Evolutionary conservation across 2,888 invertebrate genomes (phyloP).

Genomic region (Galerucella nymphaeae): DNA sequence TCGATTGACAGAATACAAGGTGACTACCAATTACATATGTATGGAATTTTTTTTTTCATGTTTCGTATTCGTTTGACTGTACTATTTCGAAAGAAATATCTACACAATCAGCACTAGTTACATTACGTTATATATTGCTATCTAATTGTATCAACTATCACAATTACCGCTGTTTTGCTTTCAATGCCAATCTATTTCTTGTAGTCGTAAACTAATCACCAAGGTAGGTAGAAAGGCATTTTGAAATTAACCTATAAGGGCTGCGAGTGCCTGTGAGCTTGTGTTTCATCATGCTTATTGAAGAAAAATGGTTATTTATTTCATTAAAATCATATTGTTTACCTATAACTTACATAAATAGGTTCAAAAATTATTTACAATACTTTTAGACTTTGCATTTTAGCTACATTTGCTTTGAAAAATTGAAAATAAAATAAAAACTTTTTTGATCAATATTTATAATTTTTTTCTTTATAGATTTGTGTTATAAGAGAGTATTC

Average conservation of each 20-base stretch:
- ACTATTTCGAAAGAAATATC: slow-evolving; percentile 38
- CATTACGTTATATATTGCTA: slow-evolving; percentile 56
- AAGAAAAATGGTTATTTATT: background rate
- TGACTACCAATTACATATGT: slow-evolving; percentile 33
- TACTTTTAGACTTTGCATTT: too few relatives aligned
- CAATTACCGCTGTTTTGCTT: slow-evolving; percentile 57
- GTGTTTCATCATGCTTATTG: background rate
- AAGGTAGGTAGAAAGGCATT: slow-evolving; percentile 37
- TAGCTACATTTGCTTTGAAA: too few relatives aligned
- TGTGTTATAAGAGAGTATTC: too few relatives aligned
- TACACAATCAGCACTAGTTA: slow-evolving; percentile 50
- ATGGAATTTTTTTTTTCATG: slow-evolving; percentile 22
- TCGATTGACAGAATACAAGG: slow-evolving; percentile 24
- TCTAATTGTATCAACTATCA: slow-evolving; percentile 62
- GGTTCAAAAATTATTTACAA: too few relatives aligned
- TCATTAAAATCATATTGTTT: too few relatives aligned
- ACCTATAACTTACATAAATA: too few relatives aligned
- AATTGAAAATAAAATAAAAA: too few relatives aligned
- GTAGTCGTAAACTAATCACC: slow-evolving; percentile 53
- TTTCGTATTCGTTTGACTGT: slow-evolving; percentile 28
- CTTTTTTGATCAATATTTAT: too few relatives aligned
- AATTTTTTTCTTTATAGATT: too few relatives aligned
- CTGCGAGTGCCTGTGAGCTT: slow-evolving; percentile 22
- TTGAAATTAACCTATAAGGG: slow-evolving; percentile 23
- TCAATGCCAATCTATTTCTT: slow-evolving; percentile 60